A percentile compares a stretch with the other conserved stretches of the same genome.
These are phyloP conservation scores for Prionailurus bengalensis DNA, from an alignment of 2,113 vertebrate genomes.

Conservation along the genomic window DNA sequence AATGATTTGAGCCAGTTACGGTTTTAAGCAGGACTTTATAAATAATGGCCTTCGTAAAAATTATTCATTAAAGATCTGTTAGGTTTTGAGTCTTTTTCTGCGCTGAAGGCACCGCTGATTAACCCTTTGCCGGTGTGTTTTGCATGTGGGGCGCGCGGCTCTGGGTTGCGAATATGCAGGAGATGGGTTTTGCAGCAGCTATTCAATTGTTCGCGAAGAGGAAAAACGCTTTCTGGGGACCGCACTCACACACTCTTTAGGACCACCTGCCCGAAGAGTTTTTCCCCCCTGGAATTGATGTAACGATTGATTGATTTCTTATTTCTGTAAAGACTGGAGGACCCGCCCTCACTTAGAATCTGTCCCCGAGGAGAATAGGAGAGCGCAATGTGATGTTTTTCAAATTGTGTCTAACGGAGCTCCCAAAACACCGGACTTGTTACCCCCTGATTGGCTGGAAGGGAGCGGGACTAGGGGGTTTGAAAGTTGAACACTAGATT, in stretches of 20 bases:
- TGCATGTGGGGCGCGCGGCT: slow-evolving; percentile 55
- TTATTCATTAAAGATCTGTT: background rate
- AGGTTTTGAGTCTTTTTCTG: slow-evolving; percentile 64
- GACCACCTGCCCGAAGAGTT: background rate
- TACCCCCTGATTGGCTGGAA: slow-evolving; percentile 79
- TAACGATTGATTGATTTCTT: slow-evolving; percentile 4
- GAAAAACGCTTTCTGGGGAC: slow-evolving; percentile 47
- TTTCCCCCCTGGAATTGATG: background rate
- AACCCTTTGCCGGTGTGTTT: slow-evolving; percentile 76
- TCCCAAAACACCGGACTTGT: slow-evolving; percentile 64
- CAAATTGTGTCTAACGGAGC: slow-evolving; percentile 72
- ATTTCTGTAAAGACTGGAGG: background rate
- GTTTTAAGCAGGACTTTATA: background rate
- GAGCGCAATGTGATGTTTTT: slow-evolving; percentile 64
- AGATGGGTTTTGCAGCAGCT: slow-evolving; percentile 56
- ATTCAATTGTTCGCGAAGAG: slow-evolving; percentile 53
- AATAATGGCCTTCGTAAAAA: slow-evolving; percentile 35
- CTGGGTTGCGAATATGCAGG: background rate
- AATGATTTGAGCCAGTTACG: slow-evolving; percentile 28
- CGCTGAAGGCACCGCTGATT: slow-evolving; percentile 70
- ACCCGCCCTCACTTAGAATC: slow-evolving; percentile 61
- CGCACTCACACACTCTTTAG: background rate
- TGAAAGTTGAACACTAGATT: slow-evolving; percentile 78
- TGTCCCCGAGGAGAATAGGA: slow-evolving; percentile 1
- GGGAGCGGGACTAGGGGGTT: slow-evolving; percentile 67